phyloP scores from a whole-genome alignment of 1,140 invertebrate species.

The Archivesica marissinica region DNA sequence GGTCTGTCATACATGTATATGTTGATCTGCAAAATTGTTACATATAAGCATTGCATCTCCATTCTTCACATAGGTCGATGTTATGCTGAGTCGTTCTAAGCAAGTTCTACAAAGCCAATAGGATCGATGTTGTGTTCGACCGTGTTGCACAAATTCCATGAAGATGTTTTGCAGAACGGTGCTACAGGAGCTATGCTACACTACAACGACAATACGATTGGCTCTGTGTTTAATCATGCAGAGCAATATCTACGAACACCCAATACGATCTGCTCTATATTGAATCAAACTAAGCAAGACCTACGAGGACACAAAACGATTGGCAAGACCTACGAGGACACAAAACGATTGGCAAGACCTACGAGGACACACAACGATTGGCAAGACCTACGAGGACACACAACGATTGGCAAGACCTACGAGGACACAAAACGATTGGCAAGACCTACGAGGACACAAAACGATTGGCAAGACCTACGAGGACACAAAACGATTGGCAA shows the following conservation, averaged over 20 bases:
- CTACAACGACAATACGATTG: neutral
- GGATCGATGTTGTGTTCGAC: neutral
- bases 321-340: too few relatives aligned
- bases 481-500: too few relatives aligned
- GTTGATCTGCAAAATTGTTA: too few relatives aligned
- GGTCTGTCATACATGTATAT: neutral
- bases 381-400: too few relatives aligned
- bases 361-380: too few relatives aligned
- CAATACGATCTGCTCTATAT: neutral
- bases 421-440: too few relatives aligned
- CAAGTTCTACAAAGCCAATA: neutral
- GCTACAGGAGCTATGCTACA: neutral
- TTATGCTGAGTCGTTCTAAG: constrained; percentile 1
- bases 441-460: too few relatives aligned
- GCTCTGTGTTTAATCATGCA: neutral
- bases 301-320: too few relatives aligned
- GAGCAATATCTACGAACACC: neutral
- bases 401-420: too few relatives aligned
- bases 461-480: too few relatives aligned
- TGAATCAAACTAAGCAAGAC: neutral
- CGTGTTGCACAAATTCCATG: neutral
- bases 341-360: too few relatives aligned
- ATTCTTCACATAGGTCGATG: neutral
- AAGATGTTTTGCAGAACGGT: neutral
- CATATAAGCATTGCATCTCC: too few relatives aligned